Base-by-base conservation (phyloP, 2,888 invertebrate genomes). In the Lochmaea capreae region DNA sequence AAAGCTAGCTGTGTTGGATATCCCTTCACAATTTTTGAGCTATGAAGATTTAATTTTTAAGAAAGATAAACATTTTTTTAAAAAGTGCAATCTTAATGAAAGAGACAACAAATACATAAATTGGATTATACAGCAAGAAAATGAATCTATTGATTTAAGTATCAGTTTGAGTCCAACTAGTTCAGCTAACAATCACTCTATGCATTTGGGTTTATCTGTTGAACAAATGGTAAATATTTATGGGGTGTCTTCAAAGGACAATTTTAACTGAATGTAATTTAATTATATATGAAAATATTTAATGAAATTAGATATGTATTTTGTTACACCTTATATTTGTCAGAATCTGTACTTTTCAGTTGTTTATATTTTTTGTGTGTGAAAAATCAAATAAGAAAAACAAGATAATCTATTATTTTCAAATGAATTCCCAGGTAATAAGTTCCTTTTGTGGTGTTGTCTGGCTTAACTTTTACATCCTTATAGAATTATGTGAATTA, bases 91-190 rank as follows among this genome's bases (percentile, higher is more conserved):
- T 46, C 65, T 76, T 11, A 74, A 68, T n/a, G 52, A 59, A 14
- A 73, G 71, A 14, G 80, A 80, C 22, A 69, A 73, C 62, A 72
- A 75, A 26, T 76, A 79, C 76, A 76, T 80, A 10, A 76, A 80
- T 42, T 76, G 75, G 74, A 76, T 80, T 62, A 59, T 79, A 49
- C 71, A 77, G 59, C 68, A 71, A 22, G 78, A 78, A 68, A 67
- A 68, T 33, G 62, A 69, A 39, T 16, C 46, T 58, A 26, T 68
- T 39, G 57, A 69, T 49, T 42, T 73, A 52, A 68, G 71, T 5
- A 14, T 16, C 18, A 61, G 68, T 14, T 49, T 72, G 58, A 65
- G 68, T n/a, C 65, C 74, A 22, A 72, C 77, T 9, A 71, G 72
- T 71, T 77, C 76, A 16, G 74, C 63, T 5, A 67, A 74, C 16